phyloP scores from a whole-genome alignment of 2,888 invertebrate genomes.

The Epistrophe grossulariae region DNA sequence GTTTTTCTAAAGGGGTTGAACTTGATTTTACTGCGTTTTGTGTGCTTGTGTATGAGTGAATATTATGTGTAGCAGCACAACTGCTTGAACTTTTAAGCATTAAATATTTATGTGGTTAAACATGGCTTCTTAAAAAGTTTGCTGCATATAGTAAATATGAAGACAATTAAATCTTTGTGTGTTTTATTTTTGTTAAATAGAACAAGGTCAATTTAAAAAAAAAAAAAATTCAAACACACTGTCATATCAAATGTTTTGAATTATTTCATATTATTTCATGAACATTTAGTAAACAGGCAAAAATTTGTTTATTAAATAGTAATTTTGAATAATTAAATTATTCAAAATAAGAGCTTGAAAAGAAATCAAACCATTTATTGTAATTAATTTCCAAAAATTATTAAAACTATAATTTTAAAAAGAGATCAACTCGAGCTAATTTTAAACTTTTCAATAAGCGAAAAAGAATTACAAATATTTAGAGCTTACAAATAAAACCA shows the following conservation, averaged over 20 bases:
- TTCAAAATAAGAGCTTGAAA: too few species aligned
- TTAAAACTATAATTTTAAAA: too few species aligned
- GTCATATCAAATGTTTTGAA: neutral
- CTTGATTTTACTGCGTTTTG: slow-evolving; percentile 23
- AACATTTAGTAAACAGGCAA: too few species aligned
- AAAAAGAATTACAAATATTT: too few species aligned
- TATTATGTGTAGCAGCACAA: slow-evolving; percentile 5
- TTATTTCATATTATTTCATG: too few species aligned
- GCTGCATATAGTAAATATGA: neutral
- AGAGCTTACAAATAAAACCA: too few species aligned
- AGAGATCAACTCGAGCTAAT: too few species aligned
- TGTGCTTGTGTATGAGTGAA: slow-evolving; percentile 5
- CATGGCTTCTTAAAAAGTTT: slow-evolving; percentile 28
- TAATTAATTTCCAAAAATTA: too few species aligned
- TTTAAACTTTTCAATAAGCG: too few species aligned
- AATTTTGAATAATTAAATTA: too few species aligned
- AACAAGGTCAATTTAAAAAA: neutral
- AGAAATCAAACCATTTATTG: too few species aligned
- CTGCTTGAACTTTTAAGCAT: slow-evolving; percentile 2
- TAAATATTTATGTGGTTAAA: slow-evolving; percentile 24
- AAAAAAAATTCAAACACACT: neutral
- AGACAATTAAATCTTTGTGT: neutral
- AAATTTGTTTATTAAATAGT: too few species aligned
- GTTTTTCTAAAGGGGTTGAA: slow-evolving; percentile 27
- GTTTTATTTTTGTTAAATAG: neutral